Evolutionary conservation across 2,797 vertebrate genomes (phyloP).

Genomic region (Anabas testudineus): DNA sequence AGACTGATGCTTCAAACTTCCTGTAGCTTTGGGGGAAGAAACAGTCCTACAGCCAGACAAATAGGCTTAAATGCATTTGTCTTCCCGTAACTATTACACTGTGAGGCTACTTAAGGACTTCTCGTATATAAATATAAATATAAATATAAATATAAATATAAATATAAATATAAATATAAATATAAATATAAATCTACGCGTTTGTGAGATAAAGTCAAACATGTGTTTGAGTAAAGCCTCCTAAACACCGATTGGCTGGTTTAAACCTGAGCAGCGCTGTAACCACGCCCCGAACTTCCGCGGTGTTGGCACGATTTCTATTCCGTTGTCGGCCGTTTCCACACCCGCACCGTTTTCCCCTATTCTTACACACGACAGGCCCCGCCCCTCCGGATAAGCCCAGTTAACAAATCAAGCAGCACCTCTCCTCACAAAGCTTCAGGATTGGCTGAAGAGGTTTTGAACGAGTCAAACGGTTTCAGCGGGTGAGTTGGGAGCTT

Average conservation of each 20-base stretch:
- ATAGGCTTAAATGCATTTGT: background rate
- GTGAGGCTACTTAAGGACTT: no score
- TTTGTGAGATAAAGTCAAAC: background rate
- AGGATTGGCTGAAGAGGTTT: conserved; percentile 69
- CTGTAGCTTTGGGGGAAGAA: background rate
- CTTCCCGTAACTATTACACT: accelerated
- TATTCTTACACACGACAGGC: accelerated
- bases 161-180: no score
- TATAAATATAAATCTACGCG: background rate
- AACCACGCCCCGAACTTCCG: conserved; percentile 21
- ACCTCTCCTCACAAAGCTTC: accelerated
- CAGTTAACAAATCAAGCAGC: accelerated
- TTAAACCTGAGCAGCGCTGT: conserved; percentile 52
- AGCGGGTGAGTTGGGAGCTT: conserved; percentile 53
- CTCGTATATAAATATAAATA: no score
- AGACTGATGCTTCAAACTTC: background rate
- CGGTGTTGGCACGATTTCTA: background rate
- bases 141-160: no score
- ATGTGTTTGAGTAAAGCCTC: background rate
- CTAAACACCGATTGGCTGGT: conserved; percentile 52
- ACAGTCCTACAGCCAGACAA: background rate
- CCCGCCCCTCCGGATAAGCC: background rate
- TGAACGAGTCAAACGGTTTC: conserved; percentile 74
- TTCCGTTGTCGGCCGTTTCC: accelerated
- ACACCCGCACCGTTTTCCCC: background rate